These are phyloP conservation scores for Hypanus sabinus DNA, from an alignment of 2,113 vertebrate species.

Conservation along the genomic window DNA sequence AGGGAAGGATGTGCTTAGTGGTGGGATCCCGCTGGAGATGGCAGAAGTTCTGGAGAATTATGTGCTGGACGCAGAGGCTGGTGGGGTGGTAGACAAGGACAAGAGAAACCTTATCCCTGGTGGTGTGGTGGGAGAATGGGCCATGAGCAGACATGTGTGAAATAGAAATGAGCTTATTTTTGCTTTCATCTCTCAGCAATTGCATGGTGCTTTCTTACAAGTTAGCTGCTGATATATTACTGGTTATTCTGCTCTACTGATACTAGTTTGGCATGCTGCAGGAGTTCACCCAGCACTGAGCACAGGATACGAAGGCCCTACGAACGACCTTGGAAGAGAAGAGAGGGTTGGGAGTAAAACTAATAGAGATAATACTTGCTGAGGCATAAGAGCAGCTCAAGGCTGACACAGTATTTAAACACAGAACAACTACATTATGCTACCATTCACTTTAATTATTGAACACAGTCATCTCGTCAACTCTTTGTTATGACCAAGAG, in stretches of 20 bases:
- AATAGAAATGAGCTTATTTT: not conserved
- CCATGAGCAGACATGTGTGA: too few relatives aligned
- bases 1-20: too few relatives aligned
- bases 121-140: too few relatives aligned
- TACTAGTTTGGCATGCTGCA: not conserved
- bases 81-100: too few relatives aligned
- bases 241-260: not conserved
- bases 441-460: not conserved
- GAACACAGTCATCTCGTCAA: not conserved
- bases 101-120: too few relatives aligned
- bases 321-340: not conserved
- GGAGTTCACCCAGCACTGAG: not conserved
- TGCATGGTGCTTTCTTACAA: not conserved
- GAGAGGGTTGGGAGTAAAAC: not conserved
- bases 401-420: not conserved
- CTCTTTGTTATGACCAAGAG: not conserved
- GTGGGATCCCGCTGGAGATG: too few relatives aligned
- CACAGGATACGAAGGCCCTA: too few relatives aligned
- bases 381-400: not conserved
- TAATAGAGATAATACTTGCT: not conserved
- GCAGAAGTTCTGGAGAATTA: too few relatives aligned
- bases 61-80: too few relatives aligned
- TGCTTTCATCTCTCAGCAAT: not conserved
- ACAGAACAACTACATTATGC: not conserved
- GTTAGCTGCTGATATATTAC: not conserved